Conservation (phyloP, 1,140 invertebrate genomes). For the Trinorchestia longiramus region DNA sequence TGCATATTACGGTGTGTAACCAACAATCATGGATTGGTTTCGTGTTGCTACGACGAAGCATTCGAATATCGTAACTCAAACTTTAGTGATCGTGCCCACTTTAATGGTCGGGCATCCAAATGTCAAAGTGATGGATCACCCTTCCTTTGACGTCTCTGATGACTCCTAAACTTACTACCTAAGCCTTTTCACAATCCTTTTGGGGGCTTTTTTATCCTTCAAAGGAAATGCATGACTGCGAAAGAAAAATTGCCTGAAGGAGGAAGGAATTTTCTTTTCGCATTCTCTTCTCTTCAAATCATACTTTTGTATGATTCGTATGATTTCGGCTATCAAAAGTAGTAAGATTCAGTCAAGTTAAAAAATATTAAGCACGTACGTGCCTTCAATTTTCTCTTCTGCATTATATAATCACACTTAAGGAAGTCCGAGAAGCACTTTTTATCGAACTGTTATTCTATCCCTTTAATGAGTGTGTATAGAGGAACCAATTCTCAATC, state of each 20-base stretch:
- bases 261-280: conserved; percentile 7
- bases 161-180: conserved; percentile 52
- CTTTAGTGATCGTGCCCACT: conserved; percentile 50
- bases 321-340: background rate
- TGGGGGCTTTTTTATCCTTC: background rate
- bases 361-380: background rate
- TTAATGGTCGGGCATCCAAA: conserved; percentile 52
- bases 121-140: conserved; percentile 54
- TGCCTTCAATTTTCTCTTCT: background rate
- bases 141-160: conserved; percentile 51
- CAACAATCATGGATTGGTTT: conserved; percentile 47
- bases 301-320: background rate
- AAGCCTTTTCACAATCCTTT: conserved; percentile 52
- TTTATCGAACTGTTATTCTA: background rate
- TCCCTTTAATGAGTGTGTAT: background rate
- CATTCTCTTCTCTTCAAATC: background rate
- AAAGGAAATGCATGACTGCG: conserved; percentile 41
- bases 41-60: conserved; percentile 29
- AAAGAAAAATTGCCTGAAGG: background rate
- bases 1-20: conserved; percentile 26
- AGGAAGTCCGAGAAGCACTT: background rate
- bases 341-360: background rate
- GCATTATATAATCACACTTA: background rate
- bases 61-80: conserved; percentile 44
- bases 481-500: background rate